Base-by-base conservation (phyloP, 1,140 invertebrate species). In the Epicauta chinensis region DNA sequence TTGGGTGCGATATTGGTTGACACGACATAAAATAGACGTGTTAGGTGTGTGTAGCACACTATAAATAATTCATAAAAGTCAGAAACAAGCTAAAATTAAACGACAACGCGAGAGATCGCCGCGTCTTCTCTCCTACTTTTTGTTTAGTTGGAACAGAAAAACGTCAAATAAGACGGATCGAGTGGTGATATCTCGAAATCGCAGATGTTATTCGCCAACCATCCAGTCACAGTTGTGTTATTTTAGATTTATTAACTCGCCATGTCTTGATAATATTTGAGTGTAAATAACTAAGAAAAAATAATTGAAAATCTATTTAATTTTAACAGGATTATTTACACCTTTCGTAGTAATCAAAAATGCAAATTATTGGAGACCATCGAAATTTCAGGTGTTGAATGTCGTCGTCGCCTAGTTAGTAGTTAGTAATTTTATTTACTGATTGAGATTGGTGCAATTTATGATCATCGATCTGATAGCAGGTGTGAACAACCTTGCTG, bases 401-500 rank as follows among this genome's bases (percentile, higher is more conserved):
- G 10, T 16, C 15, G 16, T 17, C 12, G 23, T 47, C 4, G 23
- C 38, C 2, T 2, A 23, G 16, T 11, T 43, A 30, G 17, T 43
- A n/a, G 7, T 12, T 43, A 30, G 16, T 30, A 43, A 11, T 30
- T 12, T 17, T 17, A 43, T 30, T 43, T 47, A 13, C 23, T n/a
- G 35, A 14, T 16, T 10, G n/a, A 13, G 17, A 46, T 35, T 46
- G 34, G 36, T 47, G 41, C 34, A 47, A 47, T 47, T 57, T 44
- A 57, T 45, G 50, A 57, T 57, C 52, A 50, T 45, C 42, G 55
- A 57, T 57, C 23, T 57, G 50, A 57, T 57, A 53, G 49, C 55
- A 57, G 55, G 55, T 57, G 55, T 57, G 55, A 50, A 57, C 55
- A 57, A 45, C 42, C 55, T 57, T 53, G 55, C 53, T 57, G 53